phyloP scores from a whole-genome alignment of 1,140 invertebrate species.

The Archivesica marissinica region DNA sequence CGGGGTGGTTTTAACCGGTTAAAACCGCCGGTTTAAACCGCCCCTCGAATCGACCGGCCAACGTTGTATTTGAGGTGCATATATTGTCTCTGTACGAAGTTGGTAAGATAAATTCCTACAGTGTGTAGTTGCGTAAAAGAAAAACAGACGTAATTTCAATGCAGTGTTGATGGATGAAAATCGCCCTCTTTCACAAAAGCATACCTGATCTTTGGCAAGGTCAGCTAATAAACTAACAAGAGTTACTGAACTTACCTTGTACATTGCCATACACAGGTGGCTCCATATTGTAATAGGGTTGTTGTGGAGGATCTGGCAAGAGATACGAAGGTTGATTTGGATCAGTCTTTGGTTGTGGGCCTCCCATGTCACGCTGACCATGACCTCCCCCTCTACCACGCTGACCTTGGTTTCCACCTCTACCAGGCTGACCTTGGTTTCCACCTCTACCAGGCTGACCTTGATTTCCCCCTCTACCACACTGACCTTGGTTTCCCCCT shows the following conservation, averaged over 20 bases:
- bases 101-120: neutral
- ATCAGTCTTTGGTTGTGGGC: neutral
- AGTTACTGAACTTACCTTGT: neutral
- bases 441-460: neutral
- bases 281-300: neutral
- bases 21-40: no score
- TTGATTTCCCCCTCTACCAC: neutral
- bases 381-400: neutral
- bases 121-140: neutral
- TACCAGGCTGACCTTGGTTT: neutral
- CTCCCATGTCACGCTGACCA: neutral
- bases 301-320: neutral
- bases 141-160: neutral
- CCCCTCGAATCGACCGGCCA: no score
- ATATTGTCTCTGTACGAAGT: no score
- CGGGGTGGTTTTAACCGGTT: no score
- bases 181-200: neutral
- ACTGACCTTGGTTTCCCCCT: neutral
- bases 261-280: no score
- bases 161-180: neutral
- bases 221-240: neutral
- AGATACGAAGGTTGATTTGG: neutral
- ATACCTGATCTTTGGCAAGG: neutral
- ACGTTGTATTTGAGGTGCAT: no score
- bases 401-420: neutral